A percentile compares a stretch with the other conserved stretches of the same genome.
Evolutionary conservation across 1,140 invertebrate species (phyloP).

Genomic region (Pogonomyrmex californicus): DNA sequence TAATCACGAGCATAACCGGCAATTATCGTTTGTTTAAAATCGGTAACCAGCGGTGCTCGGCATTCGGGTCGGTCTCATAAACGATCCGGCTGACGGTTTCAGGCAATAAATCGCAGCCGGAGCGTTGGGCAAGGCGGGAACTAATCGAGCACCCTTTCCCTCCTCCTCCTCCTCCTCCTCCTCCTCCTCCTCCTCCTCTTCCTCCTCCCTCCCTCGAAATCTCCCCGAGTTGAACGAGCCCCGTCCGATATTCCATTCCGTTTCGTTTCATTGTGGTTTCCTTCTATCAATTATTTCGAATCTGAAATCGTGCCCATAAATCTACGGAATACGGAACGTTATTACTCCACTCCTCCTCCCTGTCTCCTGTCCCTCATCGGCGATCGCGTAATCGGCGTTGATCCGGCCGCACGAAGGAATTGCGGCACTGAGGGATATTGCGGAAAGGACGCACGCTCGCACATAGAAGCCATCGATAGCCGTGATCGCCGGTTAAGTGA

Average conservation of each 20-base stretch:
- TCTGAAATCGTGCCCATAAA: slow-evolving; percentile 75
- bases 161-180: neutral
- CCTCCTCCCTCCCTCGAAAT: neutral
- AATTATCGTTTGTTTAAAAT: slow-evolving; percentile 72
- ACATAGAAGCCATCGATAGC: slow-evolving; percentile 12
- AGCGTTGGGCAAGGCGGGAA: slow-evolving; percentile 75
- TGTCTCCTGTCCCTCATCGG: slow-evolving; percentile 53
- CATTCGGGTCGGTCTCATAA: slow-evolving; percentile 63
- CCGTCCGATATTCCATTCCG: slow-evolving; percentile 73
- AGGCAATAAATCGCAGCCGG: slow-evolving; percentile 68
- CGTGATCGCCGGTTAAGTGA: slow-evolving; percentile 40
- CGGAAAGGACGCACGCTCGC: slow-evolving; percentile 54
- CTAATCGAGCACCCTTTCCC: slow-evolving; percentile 69
- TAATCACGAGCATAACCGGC: slow-evolving; percentile 63
- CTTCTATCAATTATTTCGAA: slow-evolving; percentile 79
- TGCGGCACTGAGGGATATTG: slow-evolving; percentile 53
- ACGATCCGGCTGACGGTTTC: slow-evolving; percentile 65
- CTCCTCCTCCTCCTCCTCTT: neutral
- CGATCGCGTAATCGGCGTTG: slow-evolving; percentile 54
- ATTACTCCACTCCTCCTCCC: slow-evolving; percentile 61
- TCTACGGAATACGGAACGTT: slow-evolving; percentile 71
- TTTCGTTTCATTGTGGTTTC: slow-evolving; percentile 77
- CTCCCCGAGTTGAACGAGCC: slow-evolving; percentile 19
- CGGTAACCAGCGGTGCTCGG: slow-evolving; percentile 41
- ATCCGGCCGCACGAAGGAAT: slow-evolving; percentile 57